Evolutionary conservation across 1,140 invertebrate genomes (phyloP).

Genomic region (Heliconius nattereri): DNA sequence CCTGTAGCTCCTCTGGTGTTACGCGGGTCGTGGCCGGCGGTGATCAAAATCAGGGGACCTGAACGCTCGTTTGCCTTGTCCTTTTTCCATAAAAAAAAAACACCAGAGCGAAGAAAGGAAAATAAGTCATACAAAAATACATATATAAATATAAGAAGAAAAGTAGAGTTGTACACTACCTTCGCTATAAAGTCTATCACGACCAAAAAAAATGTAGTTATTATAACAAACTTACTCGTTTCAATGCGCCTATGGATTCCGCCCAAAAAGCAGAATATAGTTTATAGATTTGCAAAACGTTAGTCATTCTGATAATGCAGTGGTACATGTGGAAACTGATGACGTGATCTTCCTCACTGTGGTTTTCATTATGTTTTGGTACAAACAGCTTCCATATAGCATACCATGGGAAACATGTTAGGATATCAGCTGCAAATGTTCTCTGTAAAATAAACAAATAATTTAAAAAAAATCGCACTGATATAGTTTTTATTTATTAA

Average conservation of each 20-base stretch:
- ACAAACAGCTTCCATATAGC: slow-evolving; percentile 61
- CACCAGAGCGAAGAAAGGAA: too few relatives aligned
- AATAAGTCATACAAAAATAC: too few relatives aligned
- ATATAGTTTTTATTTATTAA: too few relatives aligned
- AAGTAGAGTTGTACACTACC: too few relatives aligned
- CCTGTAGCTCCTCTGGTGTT: too few relatives aligned
- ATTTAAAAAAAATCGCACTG: too few relatives aligned
- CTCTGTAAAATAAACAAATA: slow-evolving; percentile 50
- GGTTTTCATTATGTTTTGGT: slow-evolving; percentile 64
- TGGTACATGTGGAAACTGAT: slow-evolving; percentile 62
- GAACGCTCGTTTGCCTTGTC: too few relatives aligned
- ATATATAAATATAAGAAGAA: too few relatives aligned
- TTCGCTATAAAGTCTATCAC: too few relatives aligned
- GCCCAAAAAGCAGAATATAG: slow-evolving; percentile 66
- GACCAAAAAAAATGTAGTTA: background rate
- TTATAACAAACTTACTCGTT: slow-evolving; percentile 42
- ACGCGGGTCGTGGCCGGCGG: too few relatives aligned
- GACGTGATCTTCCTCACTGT: slow-evolving; percentile 54
- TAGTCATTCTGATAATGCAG: slow-evolving; percentile 66
- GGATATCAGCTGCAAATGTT: slow-evolving; percentile 65
- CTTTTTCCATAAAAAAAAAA: too few relatives aligned
- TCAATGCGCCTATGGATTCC: slow-evolving; percentile 66
- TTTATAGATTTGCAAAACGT: slow-evolving; percentile 72
- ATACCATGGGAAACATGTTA: slow-evolving; percentile 78
- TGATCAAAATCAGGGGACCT: too few relatives aligned